Evolutionary conservation across 2,797 vertebrate genomes (phyloP).

Genomic region (Notamacropus eugenii): DNA sequence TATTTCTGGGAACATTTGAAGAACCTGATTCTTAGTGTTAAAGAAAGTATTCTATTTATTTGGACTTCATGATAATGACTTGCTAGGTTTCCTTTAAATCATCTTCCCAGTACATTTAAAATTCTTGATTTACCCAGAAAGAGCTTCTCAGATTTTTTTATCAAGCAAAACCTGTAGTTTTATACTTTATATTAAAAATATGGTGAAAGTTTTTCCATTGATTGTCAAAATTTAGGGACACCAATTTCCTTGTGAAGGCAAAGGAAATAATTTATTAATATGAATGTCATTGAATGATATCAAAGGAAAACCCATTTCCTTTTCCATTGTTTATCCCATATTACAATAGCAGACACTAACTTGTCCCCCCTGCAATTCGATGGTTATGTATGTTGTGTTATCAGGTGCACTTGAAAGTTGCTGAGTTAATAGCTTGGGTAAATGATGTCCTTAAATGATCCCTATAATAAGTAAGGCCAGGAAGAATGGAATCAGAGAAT

Average conservation of each 20-base stretch:
- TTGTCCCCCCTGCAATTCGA: background rate
- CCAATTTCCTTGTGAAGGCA: background rate
- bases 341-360: background rate
- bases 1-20: background rate
- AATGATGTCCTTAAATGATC: background rate
- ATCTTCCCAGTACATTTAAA: background rate
- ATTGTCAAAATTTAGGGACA: background rate
- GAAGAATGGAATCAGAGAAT: background rate
- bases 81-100: background rate
- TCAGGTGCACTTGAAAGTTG: background rate
- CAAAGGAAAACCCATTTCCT: background rate
- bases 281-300: background rate
- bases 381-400: background rate
- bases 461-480: background rate
- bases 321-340: background rate
- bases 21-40: background rate
- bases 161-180: background rate
- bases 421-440: conserved; percentile 4
- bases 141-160: background rate
- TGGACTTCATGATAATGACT: background rate
- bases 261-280: background rate
- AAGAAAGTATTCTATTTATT: background rate
- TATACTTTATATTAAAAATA: background rate
- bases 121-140: background rate
- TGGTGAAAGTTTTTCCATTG: background rate